Percentiles rank a stretch among this genome's conserved stretches.
Conservation (phyloP, 2,113 vertebrate genomes). For the Ictidomys tridecemlineatus region DNA sequence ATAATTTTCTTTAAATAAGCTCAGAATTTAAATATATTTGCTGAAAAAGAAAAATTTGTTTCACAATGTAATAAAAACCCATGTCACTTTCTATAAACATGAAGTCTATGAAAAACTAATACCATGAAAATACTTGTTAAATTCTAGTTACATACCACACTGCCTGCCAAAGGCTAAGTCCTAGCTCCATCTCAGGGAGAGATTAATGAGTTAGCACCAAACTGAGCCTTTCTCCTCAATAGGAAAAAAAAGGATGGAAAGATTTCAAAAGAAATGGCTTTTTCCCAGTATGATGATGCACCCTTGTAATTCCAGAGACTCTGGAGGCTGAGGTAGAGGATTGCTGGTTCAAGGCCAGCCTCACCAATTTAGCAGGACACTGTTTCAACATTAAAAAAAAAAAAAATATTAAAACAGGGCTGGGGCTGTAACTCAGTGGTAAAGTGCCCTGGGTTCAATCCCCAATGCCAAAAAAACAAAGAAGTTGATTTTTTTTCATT, state of each 20-base stretch:
- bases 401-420: too few relatives aligned
- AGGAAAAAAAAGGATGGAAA: constrained; percentile 26
- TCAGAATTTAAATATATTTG: not conserved
- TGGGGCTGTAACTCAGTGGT: not conserved
- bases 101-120: constrained; percentile 18
- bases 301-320: too few relatives aligned
- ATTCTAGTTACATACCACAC: not conserved
- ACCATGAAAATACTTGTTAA: not conserved
- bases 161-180: not conserved
- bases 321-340: too few relatives aligned
- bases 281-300: not conserved
- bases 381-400: too few relatives aligned
- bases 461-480: too few relatives aligned
- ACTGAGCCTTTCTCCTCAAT: not conserved
- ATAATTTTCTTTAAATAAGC: not conserved
- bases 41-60: constrained; percentile 15
- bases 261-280: not conserved
- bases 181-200: not conserved
- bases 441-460: not conserved
- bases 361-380: too few relatives aligned
- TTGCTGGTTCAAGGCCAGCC: too few relatives aligned
- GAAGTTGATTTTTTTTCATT: not conserved
- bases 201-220: not conserved
- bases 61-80: not conserved
- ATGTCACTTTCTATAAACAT: not conserved